Percentiles rank a stretch among this genome's conserved stretches.
phyloP scores from a whole-genome alignment of 2,888 invertebrate species.

The Loripinus fragilis region DNA sequence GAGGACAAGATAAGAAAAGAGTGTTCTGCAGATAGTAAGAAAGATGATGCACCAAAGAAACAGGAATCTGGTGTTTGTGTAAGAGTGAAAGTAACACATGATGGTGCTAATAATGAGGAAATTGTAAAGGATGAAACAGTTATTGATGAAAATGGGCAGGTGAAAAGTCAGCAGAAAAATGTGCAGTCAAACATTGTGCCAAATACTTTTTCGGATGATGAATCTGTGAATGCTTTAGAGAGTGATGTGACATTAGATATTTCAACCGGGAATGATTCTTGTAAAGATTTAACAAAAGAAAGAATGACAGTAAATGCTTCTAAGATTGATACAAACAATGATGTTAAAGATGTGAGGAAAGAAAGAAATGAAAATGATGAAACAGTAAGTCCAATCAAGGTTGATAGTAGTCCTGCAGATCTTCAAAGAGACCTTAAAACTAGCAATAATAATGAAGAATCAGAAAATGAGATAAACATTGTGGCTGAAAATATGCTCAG shows the following conservation, averaged over 20 bases:
- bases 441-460: not conserved
- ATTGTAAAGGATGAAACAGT: too few species aligned
- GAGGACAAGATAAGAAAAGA: constrained; percentile 10
- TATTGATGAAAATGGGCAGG: too few species aligned
- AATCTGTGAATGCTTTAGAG: too few species aligned
- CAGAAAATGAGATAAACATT: not conserved
- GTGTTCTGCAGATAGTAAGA: not conserved
- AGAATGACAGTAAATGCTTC: constrained; percentile 2
- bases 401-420: not conserved
- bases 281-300: not conserved
- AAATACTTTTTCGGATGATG: too few species aligned
- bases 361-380: not conserved
- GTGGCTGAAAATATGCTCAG: not conserved
- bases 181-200: too few species aligned
- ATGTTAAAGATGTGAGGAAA: constrained; percentile 6
- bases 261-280: too few species aligned
- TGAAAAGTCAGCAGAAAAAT: too few species aligned
- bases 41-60: not conserved
- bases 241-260: too few species aligned
- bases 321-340: constrained; percentile 7
- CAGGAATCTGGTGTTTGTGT: not conserved
- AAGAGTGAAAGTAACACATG: not conserved
- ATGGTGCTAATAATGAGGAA: too few species aligned
- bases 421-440: not conserved
- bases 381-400: not conserved